Conservation (phyloP, 2,113 vertebrate species). For the Amblyornis subalaris region DNA sequence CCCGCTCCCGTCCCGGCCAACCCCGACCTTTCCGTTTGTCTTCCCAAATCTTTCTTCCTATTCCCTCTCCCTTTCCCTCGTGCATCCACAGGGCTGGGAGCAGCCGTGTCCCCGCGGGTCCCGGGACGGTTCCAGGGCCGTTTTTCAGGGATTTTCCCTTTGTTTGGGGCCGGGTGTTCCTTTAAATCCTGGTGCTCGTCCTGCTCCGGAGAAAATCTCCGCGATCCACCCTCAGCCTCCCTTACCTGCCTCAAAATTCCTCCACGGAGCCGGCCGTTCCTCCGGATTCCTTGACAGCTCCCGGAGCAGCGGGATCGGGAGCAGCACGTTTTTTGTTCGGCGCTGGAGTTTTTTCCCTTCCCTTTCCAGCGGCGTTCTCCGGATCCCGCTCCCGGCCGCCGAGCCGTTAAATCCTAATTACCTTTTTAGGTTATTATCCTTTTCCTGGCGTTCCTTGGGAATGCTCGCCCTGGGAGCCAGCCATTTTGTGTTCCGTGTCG, state of each 20-base stretch:
- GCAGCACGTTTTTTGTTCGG: fast-evolving
- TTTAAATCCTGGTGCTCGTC: neutral
- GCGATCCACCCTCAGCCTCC: neutral
- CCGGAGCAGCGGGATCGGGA: neutral
- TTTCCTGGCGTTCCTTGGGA: slow-evolving; percentile 37
- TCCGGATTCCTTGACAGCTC: neutral
- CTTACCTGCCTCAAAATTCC: neutral
- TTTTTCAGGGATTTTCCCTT: neutral
- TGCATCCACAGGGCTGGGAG: too few species aligned
- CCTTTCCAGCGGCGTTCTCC: neutral
- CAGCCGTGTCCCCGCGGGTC: neutral
- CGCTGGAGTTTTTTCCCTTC: neutral
- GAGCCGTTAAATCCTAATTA: slow-evolving; percentile 32
- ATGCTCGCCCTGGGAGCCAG: slow-evolving; percentile 21
- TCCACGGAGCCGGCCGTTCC: neutral
- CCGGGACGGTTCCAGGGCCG: fast-evolving
- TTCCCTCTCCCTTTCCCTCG: neutral
- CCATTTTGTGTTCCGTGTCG: slow-evolving; percentile 44
- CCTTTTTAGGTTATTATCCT: slow-evolving; percentile 34
- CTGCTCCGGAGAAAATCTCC: neutral
- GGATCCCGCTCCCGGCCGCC: neutral
- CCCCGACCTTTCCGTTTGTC: fast-evolving
- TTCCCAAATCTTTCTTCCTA: fast-evolving
- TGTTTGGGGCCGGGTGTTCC: neutral
- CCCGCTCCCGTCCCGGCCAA: neutral